phyloP scores from a whole-genome alignment of 2,797 vertebrate genomes.

The Eulemur mongoz region DNA sequence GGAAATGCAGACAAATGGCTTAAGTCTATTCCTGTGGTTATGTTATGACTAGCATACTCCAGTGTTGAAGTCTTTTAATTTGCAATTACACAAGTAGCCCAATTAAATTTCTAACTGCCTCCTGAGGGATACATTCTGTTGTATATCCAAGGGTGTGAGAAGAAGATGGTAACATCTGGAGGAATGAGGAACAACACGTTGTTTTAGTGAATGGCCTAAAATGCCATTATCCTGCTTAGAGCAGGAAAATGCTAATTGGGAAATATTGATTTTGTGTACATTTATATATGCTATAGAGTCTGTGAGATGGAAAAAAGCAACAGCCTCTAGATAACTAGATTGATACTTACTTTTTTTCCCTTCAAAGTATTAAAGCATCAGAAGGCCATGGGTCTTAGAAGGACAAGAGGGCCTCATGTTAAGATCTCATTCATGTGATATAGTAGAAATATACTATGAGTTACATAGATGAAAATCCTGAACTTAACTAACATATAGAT shows the following conservation, averaged over 20 bases:
- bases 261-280: not conserved
- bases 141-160: not conserved
- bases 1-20: not conserved
- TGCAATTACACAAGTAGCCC: not conserved
- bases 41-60: not conserved
- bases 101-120: not conserved
- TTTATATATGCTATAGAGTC: constrained; percentile 2
- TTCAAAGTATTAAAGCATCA: not conserved
- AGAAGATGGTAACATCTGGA: not conserved
- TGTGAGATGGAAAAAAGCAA: not conserved
- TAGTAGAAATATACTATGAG: not conserved
- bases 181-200: not conserved
- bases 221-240: not conserved
- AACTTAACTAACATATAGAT: not conserved
- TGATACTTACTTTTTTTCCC: constrained; percentile 1
- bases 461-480: not conserved
- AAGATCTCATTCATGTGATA: not conserved
- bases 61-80: constrained; percentile 18
- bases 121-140: not conserved
- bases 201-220: not conserved
- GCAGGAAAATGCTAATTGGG: constrained; percentile 1
- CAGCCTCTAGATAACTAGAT: not conserved
- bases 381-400: not conserved
- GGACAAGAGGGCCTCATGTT: not conserved
- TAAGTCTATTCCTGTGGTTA: not conserved